These are phyloP conservation scores for Thermophis baileyi DNA, from an alignment of 2,113 vertebrate species.

Conservation along the genomic window DNA sequence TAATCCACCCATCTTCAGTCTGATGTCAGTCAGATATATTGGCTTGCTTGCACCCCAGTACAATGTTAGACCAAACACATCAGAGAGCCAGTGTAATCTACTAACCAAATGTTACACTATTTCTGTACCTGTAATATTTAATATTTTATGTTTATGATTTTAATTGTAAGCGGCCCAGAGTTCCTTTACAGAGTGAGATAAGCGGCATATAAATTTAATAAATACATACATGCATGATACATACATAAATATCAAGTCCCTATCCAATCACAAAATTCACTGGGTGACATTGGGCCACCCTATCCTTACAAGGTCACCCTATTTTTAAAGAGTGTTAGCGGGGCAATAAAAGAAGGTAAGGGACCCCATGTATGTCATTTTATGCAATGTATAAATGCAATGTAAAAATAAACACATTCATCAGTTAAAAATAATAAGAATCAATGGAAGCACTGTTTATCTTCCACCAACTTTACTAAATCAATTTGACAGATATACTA, in stretches of 20 bases:
- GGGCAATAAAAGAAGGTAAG: background rate
- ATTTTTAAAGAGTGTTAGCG: background rate
- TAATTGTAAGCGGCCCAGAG: background rate
- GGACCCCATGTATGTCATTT: background rate
- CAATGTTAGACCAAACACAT: background rate
- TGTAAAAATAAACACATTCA: background rate
- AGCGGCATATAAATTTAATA: background rate
- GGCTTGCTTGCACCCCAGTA: background rate
- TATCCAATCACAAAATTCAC: background rate
- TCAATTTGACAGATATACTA: background rate
- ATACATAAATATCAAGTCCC: background rate
- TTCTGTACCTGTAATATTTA: background rate
- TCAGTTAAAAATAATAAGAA: background rate
- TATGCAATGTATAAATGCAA: background rate
- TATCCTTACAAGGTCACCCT: background rate
- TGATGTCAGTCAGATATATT: background rate
- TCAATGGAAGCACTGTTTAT: background rate
- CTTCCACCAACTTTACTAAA: background rate
- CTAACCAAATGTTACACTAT: background rate
- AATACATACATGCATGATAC: too few relatives aligned
- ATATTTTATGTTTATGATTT: background rate
- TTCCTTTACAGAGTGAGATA: background rate
- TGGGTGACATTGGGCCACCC: background rate
- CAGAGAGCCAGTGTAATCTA: background rate
- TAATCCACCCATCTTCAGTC: background rate